phyloP scores from a whole-genome alignment of 2,797 vertebrate species.

The Bradypus variegatus region DNA sequence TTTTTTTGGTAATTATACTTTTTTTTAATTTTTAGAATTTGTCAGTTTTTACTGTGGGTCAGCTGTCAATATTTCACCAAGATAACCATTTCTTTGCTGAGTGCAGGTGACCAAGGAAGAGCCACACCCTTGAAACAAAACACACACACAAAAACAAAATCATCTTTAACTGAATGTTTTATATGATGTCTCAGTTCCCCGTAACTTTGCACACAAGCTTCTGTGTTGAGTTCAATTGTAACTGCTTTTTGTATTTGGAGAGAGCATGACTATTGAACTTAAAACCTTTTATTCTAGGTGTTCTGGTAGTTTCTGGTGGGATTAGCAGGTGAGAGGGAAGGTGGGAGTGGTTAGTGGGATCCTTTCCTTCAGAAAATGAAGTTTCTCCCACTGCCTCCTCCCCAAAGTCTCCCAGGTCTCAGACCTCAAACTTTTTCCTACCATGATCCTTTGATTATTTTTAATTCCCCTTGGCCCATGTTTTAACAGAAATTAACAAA shows the following conservation, averaged over 20 bases:
- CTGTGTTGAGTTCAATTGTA: too few relatives aligned
- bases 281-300: conserved; percentile 53
- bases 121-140: conserved; percentile 53
- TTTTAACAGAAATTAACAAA: conserved; percentile 63
- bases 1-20: conserved; percentile 66
- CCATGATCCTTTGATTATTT: conserved; percentile 32
- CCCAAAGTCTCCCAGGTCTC: conserved; percentile 19
- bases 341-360: neutral
- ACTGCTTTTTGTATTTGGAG: too few relatives aligned
- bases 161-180: conserved; percentile 71
- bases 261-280: too few relatives aligned
- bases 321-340: conserved; percentile 26
- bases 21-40: conserved; percentile 66
- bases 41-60: conserved; percentile 28
- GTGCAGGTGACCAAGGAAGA: conserved; percentile 58
- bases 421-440: conserved; percentile 24
- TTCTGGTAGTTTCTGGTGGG: conserved; percentile 66
- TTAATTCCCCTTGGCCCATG: conserved; percentile 44
- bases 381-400: neutral
- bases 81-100: conserved; percentile 33
- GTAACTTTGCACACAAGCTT: too few relatives aligned
- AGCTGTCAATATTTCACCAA: too few relatives aligned
- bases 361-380: neutral
- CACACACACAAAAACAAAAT: conserved; percentile 35
- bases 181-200: conserved; percentile 67